These are phyloP conservation scores for Drosophila repletoides DNA, from an alignment of 1,140 invertebrate genomes.

Conservation along the genomic window DNA sequence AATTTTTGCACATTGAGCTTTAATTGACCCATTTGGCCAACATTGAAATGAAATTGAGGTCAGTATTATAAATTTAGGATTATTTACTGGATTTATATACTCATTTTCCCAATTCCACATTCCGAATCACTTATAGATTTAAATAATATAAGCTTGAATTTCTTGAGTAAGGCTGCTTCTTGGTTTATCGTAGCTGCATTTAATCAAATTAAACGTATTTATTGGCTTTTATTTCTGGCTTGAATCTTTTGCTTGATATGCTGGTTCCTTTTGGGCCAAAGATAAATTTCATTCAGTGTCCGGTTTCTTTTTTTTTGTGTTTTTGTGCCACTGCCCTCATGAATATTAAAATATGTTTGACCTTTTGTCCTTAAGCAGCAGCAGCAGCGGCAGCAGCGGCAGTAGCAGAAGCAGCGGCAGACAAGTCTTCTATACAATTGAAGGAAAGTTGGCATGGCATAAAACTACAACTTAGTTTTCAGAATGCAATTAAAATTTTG, in stretches of 20 bases:
- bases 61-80: conserved; percentile 4
- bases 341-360: conserved; percentile 72
- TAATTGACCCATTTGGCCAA: conserved; percentile 38
- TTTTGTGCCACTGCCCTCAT: conserved; percentile 35
- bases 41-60: not conserved
- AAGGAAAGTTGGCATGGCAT: conserved; percentile 60
- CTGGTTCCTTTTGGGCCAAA: not conserved
- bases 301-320: conserved; percentile 6
- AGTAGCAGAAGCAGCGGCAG: not conserved
- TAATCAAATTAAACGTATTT: conserved; percentile 37
- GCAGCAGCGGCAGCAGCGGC: not conserved
- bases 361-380: conserved; percentile 52
- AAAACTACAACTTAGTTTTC: conserved; percentile 58
- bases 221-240: not conserved
- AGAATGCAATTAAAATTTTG: conserved; percentile 77
- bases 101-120: too few relatives aligned
- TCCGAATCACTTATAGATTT: too few relatives aligned
- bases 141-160: too few relatives aligned
- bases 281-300: too few relatives aligned
- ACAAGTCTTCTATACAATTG: conserved; percentile 42
- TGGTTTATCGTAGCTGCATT: conserved; percentile 26
- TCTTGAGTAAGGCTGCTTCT: conserved; percentile 17
- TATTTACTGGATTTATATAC: too few relatives aligned
- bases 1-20: conserved; percentile 49
- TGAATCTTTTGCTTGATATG: not conserved